Percentiles rank a stretch among this genome's conserved stretches.
Conservation (phyloP, 1,140 invertebrate species). For the Aphelenchoides avenae region DNA sequence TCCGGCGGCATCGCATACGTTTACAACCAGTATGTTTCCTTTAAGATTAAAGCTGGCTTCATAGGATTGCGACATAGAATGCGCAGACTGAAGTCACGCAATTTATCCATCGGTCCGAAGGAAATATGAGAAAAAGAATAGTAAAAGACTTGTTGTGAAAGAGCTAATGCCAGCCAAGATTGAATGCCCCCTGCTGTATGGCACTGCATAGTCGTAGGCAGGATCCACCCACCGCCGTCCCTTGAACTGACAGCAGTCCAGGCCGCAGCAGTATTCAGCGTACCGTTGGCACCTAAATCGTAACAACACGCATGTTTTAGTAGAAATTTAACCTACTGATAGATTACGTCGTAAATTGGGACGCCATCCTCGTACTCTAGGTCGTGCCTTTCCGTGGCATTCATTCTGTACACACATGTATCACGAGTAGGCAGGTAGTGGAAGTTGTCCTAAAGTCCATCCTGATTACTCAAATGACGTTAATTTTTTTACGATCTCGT, state of each 20-base stretch:
- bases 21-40: conserved; percentile 74
- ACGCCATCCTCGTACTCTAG: conserved; percentile 51
- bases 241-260: conserved; percentile 53
- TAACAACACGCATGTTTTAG: conserved; percentile 1
- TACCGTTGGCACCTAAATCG: conserved; percentile 52
- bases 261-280: conserved; percentile 55
- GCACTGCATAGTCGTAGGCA: no score
- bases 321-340: conserved; percentile 46
- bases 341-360: conserved; percentile 51
- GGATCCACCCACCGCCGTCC: no score
- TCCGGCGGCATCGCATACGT: conserved; percentile 94
- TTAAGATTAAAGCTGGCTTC: no score
- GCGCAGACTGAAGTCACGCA: neutral
- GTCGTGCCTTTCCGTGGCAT: conserved; percentile 40
- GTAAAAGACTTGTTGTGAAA: conserved; percentile 3
- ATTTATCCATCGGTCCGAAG: neutral
- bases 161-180: neutral
- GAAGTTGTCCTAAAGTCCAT: conserved; percentile 47
- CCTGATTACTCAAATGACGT: neutral
- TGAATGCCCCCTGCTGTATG: no score
- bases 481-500: conserved; percentile 31
- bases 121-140: conserved; percentile 1
- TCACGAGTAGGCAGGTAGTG: conserved; percentile 55
- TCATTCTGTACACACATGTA: conserved; percentile 54
- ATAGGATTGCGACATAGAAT: no score